These are phyloP conservation scores for Sclerodermus sp. DNA, from an alignment of 2,888 invertebrate species.

Conservation along the genomic window DNA sequence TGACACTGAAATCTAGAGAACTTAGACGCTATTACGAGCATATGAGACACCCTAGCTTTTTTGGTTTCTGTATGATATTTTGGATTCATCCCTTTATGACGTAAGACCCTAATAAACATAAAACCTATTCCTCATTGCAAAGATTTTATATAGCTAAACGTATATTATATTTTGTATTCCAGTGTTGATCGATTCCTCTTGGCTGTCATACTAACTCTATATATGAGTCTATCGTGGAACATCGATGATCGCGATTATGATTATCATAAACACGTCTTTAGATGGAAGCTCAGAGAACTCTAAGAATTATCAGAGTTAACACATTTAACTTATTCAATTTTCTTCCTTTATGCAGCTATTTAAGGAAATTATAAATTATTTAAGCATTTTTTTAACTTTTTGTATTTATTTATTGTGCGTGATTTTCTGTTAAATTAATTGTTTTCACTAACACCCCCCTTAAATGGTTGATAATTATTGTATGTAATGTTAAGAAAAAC, in stretches of 20 bases:
- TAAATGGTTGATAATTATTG: too few species aligned
- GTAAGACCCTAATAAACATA: constrained; percentile 38
- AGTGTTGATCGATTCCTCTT: constrained; percentile 64
- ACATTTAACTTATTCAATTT: constrained; percentile 44
- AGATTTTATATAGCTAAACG: neutral
- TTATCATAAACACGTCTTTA: constrained; percentile 61
- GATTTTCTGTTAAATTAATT: neutral
- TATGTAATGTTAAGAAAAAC: too few species aligned
- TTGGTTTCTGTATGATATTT: constrained; percentile 62
- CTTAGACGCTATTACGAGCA: constrained; percentile 62
- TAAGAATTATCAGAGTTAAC: constrained; percentile 22
- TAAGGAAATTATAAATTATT: neutral
- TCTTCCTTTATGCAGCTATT: neutral
- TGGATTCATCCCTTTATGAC: constrained; percentile 67
- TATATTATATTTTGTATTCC: constrained; percentile 21
- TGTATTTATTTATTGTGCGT: constrained; percentile 3
- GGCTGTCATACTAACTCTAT: constrained; percentile 60
- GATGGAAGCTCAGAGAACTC: constrained; percentile 54
- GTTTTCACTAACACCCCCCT: too few species aligned
- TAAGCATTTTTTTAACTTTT: constrained; percentile 4
- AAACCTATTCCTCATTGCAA: too few species aligned
- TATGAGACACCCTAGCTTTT: constrained; percentile 68
- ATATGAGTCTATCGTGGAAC: constrained; percentile 67
- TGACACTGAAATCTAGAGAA: constrained; percentile 61
- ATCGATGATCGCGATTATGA: constrained; percentile 63